Evolutionary conservation across 1,140 invertebrate genomes (phyloP).

Genomic region (Drusus annulatus): DNA sequence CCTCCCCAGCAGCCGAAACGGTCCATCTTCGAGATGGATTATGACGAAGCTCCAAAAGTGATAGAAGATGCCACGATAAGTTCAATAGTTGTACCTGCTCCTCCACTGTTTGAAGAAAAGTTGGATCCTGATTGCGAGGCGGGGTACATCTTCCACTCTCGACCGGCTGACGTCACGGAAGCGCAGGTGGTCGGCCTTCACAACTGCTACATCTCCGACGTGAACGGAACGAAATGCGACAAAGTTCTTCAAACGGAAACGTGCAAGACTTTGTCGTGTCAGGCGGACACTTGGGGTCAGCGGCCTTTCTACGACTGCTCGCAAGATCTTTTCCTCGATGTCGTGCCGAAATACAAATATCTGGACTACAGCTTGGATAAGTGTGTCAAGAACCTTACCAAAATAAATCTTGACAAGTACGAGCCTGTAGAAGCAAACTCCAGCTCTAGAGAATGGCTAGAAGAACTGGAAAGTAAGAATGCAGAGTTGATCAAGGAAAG

Average conservation of each 20-base stretch:
- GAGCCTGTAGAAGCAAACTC: constrained; percentile 64
- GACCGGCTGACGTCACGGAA: constrained; percentile 61
- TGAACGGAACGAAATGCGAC: constrained; percentile 72
- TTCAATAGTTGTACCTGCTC: constrained; percentile 61
- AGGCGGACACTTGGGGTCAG: constrained; percentile 61
- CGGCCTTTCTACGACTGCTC: constrained; percentile 54
- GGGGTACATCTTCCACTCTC: constrained; percentile 60
- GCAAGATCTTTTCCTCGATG: constrained; percentile 58
- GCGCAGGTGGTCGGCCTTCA: constrained; percentile 64
- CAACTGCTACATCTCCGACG: constrained; percentile 67
- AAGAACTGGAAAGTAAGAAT: constrained; percentile 56
- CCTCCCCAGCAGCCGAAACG: constrained; percentile 62
- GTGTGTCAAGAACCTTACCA: constrained; percentile 66
- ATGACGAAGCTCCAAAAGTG: constrained; percentile 16
- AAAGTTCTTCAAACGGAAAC: background rate
- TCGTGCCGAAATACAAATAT: constrained; percentile 69
- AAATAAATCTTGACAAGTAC: constrained; percentile 62
- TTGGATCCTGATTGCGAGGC: constrained; percentile 64
- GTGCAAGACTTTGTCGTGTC: constrained; percentile 26
- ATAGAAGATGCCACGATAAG: constrained; percentile 47
- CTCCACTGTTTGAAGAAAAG: constrained; percentile 51
- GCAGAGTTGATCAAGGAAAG: constrained; percentile 61
- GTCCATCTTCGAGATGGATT: constrained; percentile 55
- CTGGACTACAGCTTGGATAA: constrained; percentile 69
- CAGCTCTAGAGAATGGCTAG: constrained; percentile 56